Conservation (phyloP, 2,888 invertebrate genomes). For the Drosophila barbarae region DNA sequence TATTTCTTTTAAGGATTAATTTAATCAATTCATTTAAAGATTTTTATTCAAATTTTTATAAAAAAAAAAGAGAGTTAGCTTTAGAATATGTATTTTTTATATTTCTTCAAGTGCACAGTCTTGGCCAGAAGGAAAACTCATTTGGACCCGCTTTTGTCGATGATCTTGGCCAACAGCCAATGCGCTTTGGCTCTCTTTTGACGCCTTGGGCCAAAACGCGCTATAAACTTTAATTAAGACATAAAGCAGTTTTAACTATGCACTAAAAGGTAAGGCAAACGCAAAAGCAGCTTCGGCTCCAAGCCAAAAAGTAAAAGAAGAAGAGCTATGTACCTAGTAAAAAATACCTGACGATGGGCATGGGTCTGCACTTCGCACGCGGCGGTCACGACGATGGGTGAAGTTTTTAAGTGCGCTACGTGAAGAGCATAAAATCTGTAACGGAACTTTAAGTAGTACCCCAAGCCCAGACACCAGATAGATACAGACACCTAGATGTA, state of each 20-base stretch:
- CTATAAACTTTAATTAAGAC: slow-evolving; percentile 78
- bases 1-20: neutral
- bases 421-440: slow-evolving; percentile 43
- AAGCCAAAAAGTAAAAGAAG: slow-evolving; percentile 50
- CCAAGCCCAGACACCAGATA: slow-evolving; percentile 5
- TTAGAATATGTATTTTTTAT: neutral
- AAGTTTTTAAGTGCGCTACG: slow-evolving; percentile 42
- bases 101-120: slow-evolving; percentile 2
- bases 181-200: slow-evolving; percentile 61
- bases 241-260: slow-evolving; percentile 71
- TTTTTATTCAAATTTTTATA: too few relatives aligned
- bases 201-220: slow-evolving; percentile 65
- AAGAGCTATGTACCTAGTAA: slow-evolving; percentile 45
- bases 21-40: too few relatives aligned
- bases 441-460: slow-evolving; percentile 32
- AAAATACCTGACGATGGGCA: slow-evolving; percentile 16
- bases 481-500: slow-evolving; percentile 7
- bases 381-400: slow-evolving; percentile 39
- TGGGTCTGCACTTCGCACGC: slow-evolving; percentile 12
- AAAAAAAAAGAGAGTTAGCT: too few relatives aligned
- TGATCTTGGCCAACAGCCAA: slow-evolving; percentile 51
- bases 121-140: slow-evolving; percentile 43
- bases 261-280: slow-evolving; percentile 45
- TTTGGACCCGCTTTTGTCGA: slow-evolving; percentile 57
- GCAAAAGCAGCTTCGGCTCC: neutral